Conservation (phyloP, 2,797 vertebrate genomes). For the Pipistrellus kuhlii region DNA sequence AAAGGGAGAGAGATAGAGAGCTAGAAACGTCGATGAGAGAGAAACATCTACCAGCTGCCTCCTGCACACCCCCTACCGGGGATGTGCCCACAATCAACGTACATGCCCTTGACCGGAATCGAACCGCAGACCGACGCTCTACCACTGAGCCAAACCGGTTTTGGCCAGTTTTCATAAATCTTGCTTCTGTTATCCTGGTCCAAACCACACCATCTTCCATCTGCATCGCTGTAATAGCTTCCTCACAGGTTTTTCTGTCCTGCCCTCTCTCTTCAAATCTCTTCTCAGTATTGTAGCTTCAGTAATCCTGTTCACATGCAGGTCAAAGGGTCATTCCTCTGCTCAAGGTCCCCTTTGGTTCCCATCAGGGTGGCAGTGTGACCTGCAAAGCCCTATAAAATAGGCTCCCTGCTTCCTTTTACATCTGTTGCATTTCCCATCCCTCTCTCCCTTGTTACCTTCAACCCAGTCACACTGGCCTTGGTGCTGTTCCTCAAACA, state of each 20-base stretch:
- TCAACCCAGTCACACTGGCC: background rate
- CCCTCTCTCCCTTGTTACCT: background rate
- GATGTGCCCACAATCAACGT: too few relatives aligned
- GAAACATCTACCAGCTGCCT: too few relatives aligned
- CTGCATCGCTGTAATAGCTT: background rate
- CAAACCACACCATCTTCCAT: background rate
- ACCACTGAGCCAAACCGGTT: too few relatives aligned
- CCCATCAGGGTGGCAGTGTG: background rate
- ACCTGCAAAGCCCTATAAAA: background rate
- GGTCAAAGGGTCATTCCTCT: constrained; percentile 4
- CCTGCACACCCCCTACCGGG: too few relatives aligned
- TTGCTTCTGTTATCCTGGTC: background rate
- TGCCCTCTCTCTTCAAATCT: background rate
- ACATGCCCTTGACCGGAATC: too few relatives aligned
- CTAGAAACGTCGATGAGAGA: too few relatives aligned
- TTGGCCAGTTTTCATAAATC: constrained; percentile 14
- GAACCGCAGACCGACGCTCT: too few relatives aligned
- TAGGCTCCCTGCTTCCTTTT: background rate
- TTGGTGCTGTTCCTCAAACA: background rate
- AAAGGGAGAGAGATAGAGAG: too few relatives aligned
- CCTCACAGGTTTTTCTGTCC: background rate
- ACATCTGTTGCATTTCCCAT: background rate
- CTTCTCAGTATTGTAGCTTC: background rate
- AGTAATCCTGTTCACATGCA: background rate
- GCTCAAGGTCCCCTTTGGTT: background rate